These are phyloP conservation scores for Drosophila pruinosa DNA, from an alignment of 1,140 invertebrate species.

Conservation along the genomic window DNA sequence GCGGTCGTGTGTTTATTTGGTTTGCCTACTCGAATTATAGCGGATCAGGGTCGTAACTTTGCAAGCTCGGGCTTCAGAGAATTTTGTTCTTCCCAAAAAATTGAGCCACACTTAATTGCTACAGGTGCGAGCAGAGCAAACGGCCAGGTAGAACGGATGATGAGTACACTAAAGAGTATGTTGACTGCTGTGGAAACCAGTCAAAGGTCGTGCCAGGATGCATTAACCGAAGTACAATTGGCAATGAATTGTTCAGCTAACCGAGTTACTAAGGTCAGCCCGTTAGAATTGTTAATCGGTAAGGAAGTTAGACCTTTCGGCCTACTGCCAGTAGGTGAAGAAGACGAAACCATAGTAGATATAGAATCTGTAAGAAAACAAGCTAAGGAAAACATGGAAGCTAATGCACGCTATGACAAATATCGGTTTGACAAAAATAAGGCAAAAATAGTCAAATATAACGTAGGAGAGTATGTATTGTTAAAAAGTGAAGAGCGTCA, in stretches of 20 bases:
- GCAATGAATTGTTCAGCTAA: background rate
- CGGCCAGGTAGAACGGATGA: background rate
- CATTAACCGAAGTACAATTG: background rate
- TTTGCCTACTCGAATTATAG: background rate
- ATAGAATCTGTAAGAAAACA: background rate
- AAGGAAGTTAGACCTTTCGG: constrained; percentile 14
- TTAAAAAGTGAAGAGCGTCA: too few species aligned
- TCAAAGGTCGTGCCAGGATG: background rate
- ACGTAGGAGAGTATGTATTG: too few species aligned
- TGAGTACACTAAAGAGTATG: background rate
- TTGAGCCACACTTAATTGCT: background rate
- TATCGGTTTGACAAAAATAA: background rate
- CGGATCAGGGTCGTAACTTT: background rate
- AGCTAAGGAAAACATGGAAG: background rate
- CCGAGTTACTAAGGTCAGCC: background rate
- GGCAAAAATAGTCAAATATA: background rate
- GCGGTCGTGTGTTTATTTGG: background rate
- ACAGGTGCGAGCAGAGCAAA: background rate
- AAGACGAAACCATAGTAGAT: background rate
- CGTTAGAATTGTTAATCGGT: background rate
- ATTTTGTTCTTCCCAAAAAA: background rate
- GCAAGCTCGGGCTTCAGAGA: background rate
- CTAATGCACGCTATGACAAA: background rate
- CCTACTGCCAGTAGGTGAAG: background rate
- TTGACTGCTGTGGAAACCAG: background rate